These are phyloP conservation scores for Salvelinus fontinalis DNA, from an alignment of 2,113 vertebrate species.

Conservation along the genomic window DNA sequence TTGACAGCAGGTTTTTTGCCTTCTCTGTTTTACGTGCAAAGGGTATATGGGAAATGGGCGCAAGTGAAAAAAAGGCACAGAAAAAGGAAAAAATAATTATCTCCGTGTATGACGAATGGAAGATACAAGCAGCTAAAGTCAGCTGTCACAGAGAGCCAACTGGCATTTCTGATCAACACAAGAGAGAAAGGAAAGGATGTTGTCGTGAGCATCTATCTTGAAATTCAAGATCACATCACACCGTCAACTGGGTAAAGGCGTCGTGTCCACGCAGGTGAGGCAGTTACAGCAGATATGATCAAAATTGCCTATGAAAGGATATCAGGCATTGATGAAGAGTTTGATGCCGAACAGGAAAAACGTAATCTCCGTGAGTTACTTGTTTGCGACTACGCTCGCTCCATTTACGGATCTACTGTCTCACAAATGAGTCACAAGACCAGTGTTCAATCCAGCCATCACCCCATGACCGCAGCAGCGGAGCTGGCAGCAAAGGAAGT, in stretches of 20 bases:
- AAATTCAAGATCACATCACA: not conserved
- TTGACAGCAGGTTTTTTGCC: too few species aligned
- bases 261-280: not conserved
- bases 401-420: not conserved
- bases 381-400: not conserved
- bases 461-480: not conserved
- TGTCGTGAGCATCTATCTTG: not conserved
- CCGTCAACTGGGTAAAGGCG: not conserved
- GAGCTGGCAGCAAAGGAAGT: not conserved
- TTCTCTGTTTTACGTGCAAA: too few species aligned
- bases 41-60: too few species aligned
- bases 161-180: too few species aligned
- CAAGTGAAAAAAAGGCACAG: too few species aligned
- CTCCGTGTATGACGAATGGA: too few species aligned
- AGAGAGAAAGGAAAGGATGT: not conserved
- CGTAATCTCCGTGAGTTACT: not conserved
- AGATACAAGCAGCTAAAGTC: too few species aligned
- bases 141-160: too few species aligned
- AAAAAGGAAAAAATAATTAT: too few species aligned
- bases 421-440: not conserved
- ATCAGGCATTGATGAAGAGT: not conserved
- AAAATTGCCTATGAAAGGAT: conserved; percentile 1
- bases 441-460: not conserved
- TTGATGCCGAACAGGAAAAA: not conserved
- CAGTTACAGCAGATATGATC: not conserved